phyloP scores from a whole-genome alignment of 35 echinoderm and acorn worm species.

The Lytechinus variegatus region DNA sequence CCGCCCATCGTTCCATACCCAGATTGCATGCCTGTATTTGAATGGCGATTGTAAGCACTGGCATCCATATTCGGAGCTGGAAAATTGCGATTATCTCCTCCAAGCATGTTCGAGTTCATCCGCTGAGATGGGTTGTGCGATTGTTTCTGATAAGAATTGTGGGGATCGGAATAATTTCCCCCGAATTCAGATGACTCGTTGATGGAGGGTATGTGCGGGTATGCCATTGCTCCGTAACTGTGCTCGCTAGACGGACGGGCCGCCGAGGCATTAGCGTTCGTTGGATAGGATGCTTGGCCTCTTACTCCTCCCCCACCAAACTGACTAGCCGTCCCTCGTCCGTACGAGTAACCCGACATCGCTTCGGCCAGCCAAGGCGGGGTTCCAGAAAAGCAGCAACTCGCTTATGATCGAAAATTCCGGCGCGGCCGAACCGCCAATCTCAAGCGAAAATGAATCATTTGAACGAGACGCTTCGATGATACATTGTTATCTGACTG shows the following conservation, averaged over 20 bases:
- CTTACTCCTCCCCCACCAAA: background rate
- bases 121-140: background rate
- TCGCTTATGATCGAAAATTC: constrained; percentile 20
- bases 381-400: constrained; percentile 19
- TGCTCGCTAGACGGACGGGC: constrained; percentile 29
- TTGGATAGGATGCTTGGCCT: background rate
- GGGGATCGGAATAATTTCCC: background rate
- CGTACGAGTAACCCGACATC: constrained; percentile 51
- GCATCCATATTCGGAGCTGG: constrained; percentile 23
- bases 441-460: constrained; percentile 15
- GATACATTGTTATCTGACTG: constrained; percentile 16
- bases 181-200: constrained; percentile 1
- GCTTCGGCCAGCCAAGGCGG: constrained; percentile 20
- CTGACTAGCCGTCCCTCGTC: constrained; percentile 10
- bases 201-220: constrained; percentile 31
- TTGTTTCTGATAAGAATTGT: constrained; percentile 28
- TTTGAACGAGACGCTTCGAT: constrained; percentile 30
- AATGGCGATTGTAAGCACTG: constrained; percentile 24
- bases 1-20: background rate
- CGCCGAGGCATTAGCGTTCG: constrained; percentile 17
- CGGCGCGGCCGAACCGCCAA: constrained; percentile 32
- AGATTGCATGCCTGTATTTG: background rate
- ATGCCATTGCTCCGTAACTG: constrained; percentile 49
- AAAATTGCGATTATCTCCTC: constrained; percentile 38
- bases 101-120: constrained; percentile 30